phyloP scores from a whole-genome alignment of 64 coral and sea anemone species.

The Actinia equina region DNA sequence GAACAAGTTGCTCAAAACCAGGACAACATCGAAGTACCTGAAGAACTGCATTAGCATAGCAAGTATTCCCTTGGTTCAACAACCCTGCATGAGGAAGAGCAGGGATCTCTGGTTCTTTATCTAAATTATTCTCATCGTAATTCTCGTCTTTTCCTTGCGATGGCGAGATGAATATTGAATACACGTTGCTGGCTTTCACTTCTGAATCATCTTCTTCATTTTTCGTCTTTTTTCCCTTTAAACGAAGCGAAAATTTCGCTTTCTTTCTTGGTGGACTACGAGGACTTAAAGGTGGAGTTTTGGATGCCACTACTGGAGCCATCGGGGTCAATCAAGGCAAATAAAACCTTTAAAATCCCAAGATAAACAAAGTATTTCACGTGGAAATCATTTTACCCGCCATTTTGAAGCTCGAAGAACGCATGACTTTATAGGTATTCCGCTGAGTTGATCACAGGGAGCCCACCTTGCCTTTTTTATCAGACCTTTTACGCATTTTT shows the following conservation, averaged over 20 bases:
- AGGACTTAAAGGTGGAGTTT: conserved; percentile 43
- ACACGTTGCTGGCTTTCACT: conserved; percentile 21
- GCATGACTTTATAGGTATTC: background rate
- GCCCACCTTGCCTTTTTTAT: background rate
- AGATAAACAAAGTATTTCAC: background rate
- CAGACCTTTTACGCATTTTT: too few species aligned
- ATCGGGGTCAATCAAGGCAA: conserved; percentile 11
- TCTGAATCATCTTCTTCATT: background rate
- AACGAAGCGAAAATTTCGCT: conserved; percentile 76
- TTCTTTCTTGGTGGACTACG: conserved; percentile 83
- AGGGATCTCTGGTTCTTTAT: conserved; percentile 15
- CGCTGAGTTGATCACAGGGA: background rate
- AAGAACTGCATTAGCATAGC: conserved; percentile 93
- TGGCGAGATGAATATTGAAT: conserved; percentile 28
- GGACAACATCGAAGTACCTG: conserved; percentile 92
- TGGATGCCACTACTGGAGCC: conserved; percentile 21
- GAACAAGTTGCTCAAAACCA: conserved; percentile 64
- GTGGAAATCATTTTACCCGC: conserved; percentile 1
- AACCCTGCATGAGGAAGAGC: conserved; percentile 71
- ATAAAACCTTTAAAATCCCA: background rate
- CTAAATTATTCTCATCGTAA: conserved; percentile 6
- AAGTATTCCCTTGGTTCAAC: conserved; percentile 80
- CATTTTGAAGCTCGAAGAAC: conserved; percentile 3
- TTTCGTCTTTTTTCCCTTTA: conserved; percentile 50
- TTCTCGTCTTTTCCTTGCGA: conserved; percentile 5